Percentiles rank a stretch among this genome's conserved stretches.
phyloP scores from a whole-genome alignment of 2,888 invertebrate genomes.

The Yponomeuta sedellus region DNA sequence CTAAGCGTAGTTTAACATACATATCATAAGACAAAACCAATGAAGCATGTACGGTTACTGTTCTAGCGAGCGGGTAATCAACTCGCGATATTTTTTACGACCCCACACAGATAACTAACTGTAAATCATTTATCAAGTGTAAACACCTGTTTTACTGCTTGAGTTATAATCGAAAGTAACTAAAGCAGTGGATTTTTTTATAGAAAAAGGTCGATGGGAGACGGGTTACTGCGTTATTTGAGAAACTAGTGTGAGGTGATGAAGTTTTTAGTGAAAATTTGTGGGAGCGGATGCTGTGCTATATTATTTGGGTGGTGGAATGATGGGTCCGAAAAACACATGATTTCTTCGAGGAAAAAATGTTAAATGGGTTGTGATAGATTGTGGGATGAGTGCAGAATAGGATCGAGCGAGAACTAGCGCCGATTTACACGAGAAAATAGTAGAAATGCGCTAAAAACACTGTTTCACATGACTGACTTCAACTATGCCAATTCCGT shows the following conservation, averaged over 20 bases:
- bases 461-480: slow-evolving; percentile 7
- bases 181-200: background rate
- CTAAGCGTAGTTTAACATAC: background rate
- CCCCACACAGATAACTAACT: background rate
- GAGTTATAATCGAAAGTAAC: background rate
- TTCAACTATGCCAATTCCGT: background rate
- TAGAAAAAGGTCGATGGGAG: background rate
- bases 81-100: background rate
- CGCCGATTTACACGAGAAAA: background rate
- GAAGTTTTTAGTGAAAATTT: background rate
- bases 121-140: slow-evolving; percentile 5
- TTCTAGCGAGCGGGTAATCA: background rate
- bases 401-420: background rate
- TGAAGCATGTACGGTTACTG: background rate
- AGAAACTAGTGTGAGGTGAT: background rate
- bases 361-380: background rate
- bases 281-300: background rate
- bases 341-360: background rate
- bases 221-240: background rate
- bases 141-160: background rate
- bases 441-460: slow-evolving; percentile 2
- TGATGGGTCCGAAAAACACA: background rate
- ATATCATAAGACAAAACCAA: background rate
- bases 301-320: background rate
- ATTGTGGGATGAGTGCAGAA: background rate